phyloP scores from a whole-genome alignment of 1,140 invertebrate genomes.

The Lamellibrachia luymesi region DNA sequence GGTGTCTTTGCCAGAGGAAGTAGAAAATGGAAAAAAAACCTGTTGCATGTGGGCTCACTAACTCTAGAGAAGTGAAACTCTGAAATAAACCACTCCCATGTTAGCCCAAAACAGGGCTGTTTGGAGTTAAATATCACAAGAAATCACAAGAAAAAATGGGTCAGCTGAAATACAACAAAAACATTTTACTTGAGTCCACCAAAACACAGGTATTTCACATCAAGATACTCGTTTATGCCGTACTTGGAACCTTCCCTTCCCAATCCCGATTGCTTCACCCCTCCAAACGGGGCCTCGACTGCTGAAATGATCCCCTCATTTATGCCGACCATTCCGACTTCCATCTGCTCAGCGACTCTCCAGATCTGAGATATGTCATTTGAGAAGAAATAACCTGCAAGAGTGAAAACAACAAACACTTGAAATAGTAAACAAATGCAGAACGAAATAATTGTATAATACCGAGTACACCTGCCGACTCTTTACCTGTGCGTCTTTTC shows the following conservation, averaged over 20 bases:
- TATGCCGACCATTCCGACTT: conserved; percentile 87
- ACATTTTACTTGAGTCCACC: conserved; percentile 35
- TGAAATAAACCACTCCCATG: too few relatives aligned
- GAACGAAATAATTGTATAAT: neutral
- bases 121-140: too few relatives aligned
- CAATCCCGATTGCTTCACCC: conserved; percentile 94
- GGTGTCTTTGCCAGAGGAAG: too few relatives aligned
- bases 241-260: conserved; percentile 92
- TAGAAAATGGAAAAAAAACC: too few relatives aligned
- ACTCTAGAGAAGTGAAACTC: too few relatives aligned
- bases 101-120: too few relatives aligned
- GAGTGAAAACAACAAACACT: conserved; percentile 10
- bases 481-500: too few relatives aligned
- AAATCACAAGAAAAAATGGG: too few relatives aligned
- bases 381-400: conserved; percentile 87
- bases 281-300: conserved; percentile 90
- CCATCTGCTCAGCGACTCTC: conserved; percentile 78
- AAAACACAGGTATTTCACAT: conserved; percentile 89
- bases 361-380: conserved; percentile 89
- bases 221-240: conserved; percentile 93
- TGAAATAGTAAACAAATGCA: conserved; percentile 10
- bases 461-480: too few relatives aligned
- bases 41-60: too few relatives aligned
- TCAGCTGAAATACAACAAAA: neutral
- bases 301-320: conserved; percentile 93